Evolutionary conservation across 2,888 invertebrate genomes (phyloP).

Genomic region (Acanthopleura granulata): DNA sequence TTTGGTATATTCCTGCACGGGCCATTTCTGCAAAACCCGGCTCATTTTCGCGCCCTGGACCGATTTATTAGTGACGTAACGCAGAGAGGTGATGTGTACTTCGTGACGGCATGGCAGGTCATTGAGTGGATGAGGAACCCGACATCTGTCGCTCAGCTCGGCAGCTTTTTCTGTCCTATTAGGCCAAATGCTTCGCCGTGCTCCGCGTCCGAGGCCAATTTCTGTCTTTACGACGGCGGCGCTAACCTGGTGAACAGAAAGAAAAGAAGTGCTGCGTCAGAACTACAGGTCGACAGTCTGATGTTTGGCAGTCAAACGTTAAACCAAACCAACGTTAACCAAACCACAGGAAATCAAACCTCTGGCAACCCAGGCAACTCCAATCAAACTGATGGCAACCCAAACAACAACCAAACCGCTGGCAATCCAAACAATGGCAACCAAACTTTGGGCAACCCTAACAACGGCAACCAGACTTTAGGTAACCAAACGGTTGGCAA

Average conservation of each 20-base stretch:
- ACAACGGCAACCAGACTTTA: background rate
- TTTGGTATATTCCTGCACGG: conserved; percentile 86
- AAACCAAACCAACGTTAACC: background rate
- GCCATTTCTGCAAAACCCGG: conserved; percentile 71
- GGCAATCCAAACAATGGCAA: background rate
- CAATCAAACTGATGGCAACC: background rate
- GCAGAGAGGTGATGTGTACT: conserved; percentile 41
- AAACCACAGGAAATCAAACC: background rate
- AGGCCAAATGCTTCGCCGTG: background rate
- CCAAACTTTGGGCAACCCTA: background rate
- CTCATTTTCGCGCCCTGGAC: conserved; percentile 34
- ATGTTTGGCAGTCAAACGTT: background rate
- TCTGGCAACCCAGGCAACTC: background rate
- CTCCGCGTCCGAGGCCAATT: background rate
- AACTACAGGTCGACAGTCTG: background rate
- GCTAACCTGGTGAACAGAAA: conserved; percentile 10
- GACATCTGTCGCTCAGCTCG: conserved; percentile 23
- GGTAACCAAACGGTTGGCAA: background rate
- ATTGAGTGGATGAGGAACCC: conserved; percentile 45
- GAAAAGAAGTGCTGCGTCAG: background rate
- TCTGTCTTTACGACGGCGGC: conserved; percentile 14
- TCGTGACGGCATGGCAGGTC: conserved; percentile 37
- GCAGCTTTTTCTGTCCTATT: conserved; percentile 3
- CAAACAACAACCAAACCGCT: background rate
- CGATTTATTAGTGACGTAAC: conserved; percentile 36